These are phyloP conservation scores for Rhabdomys pumilio DNA, from an alignment of 2,797 vertebrate genomes.

Conservation along the genomic window DNA sequence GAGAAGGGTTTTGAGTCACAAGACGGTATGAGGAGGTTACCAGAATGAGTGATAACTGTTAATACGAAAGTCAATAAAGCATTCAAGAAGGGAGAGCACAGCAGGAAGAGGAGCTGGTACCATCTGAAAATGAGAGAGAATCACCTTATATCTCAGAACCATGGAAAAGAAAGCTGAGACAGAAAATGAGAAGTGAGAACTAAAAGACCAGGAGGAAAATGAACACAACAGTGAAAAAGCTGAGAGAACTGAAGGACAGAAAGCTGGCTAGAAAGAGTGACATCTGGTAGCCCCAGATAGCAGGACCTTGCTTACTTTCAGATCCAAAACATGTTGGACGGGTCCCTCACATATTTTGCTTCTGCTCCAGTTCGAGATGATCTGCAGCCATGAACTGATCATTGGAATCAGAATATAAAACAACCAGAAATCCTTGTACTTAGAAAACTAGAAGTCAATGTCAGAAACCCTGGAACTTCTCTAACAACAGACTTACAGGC, in stretches of 20 bases:
- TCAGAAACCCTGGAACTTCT: neutral
- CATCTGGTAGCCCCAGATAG: neutral
- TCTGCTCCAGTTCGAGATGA: neutral
- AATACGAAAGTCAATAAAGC: neutral
- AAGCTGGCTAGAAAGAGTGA: neutral
- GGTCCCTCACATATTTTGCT: neutral
- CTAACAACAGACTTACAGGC: neutral
- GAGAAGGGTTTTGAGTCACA: neutral
- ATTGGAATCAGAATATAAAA: neutral
- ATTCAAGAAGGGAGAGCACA: neutral
- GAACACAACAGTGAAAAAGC: neutral
- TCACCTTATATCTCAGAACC: neutral
- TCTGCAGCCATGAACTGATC: neutral
- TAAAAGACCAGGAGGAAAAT: neutral
- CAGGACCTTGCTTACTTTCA: neutral
- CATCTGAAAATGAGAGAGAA: constrained; percentile 7
- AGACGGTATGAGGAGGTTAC: neutral
- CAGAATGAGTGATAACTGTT: neutral
- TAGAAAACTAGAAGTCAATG: neutral
- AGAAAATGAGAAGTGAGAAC: neutral
- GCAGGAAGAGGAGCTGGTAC: neutral
- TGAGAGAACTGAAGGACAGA: neutral
- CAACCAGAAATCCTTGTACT: neutral
- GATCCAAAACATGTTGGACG: neutral
- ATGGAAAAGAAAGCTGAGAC: neutral